phyloP scores from a whole-genome alignment of 2,797 vertebrate species.

The Myiotriccus ornatus region DNA sequence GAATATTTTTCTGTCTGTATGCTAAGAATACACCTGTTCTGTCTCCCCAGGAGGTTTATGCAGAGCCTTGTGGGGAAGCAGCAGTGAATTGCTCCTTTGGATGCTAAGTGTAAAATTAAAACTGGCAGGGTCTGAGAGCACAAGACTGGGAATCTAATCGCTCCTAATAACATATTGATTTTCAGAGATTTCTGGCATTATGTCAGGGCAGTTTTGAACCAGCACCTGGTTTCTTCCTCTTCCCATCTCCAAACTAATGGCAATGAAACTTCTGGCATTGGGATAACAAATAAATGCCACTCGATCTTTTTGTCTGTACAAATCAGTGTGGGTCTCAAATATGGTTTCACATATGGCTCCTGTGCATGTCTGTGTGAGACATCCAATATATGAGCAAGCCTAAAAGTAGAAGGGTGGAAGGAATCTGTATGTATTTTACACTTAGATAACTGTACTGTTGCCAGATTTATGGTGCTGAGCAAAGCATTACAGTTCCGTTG shows the following conservation, averaged over 20 bases:
- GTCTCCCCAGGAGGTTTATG: neutral
- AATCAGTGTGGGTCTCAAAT: neutral
- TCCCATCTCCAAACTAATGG: neutral
- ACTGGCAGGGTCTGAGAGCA: conserved; percentile 37
- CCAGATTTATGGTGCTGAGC: neutral
- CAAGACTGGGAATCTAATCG: conserved; percentile 63
- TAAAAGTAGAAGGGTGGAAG: neutral
- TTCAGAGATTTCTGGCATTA: conserved; percentile 52
- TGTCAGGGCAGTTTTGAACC: conserved; percentile 48
- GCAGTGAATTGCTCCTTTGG: conserved; percentile 28
- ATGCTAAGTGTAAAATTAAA: conserved; percentile 62
- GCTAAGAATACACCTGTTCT: neutral
- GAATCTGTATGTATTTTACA: neutral
- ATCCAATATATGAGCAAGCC: neutral
- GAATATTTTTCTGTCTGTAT: neutral
- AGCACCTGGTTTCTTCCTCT: conserved; percentile 18
- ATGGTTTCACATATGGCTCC: neutral
- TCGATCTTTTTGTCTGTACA: neutral
- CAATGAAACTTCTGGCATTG: neutral
- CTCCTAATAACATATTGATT: conserved; percentile 67
- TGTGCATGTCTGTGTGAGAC: neutral
- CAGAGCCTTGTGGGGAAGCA: neutral
- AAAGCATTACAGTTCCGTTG: neutral
- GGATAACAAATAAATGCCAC: neutral
- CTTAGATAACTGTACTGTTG: neutral